Evolutionary conservation across 2,888 invertebrate genomes (phyloP), one percentile per base, ranked within the genome.

Genomic region (Epistrophe grossulariae): DNA sequence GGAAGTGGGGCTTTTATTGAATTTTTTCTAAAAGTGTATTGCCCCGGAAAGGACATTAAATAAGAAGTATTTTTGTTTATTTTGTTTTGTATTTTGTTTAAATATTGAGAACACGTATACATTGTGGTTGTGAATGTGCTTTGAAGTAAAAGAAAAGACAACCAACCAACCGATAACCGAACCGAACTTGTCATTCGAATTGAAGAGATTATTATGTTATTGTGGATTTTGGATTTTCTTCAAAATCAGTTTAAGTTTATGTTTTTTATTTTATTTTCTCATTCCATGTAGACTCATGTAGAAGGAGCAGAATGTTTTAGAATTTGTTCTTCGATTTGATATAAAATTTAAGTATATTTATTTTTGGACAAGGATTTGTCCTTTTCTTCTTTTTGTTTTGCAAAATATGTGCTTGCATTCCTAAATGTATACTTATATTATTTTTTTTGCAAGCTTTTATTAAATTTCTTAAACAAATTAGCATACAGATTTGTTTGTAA

Each of bases 71-170:
- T 57, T 59, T 55, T 57, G 50, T 57, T 71, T 79, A 35, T 35
- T 35, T 35, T 7, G 35, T 31, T 31, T 57, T 59, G 68, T 59
- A 45, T 71, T 40, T 57, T 43, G 72, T 71, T 79, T 83, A 78
- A 82, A 79, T 79, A 83, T 83, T 83, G 76, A 76, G 72, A 71
- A 66, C 87, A 87, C 79, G 82, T 83, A 76, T 74, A 50, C 24
- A 66, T 76, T 60, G 74, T 74, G 78, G 81, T 78, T 70, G 62
- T 70, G 68, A 78, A 82, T 64, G 70, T 82, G 52, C 50, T 79
- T 71, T 68, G 48, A 72, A 79, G 55, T 73, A 68, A 68, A 59
- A 71, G 50, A 28, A n/a, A 76, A 57, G 35, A 48, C 57, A 52
- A 79, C 55, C 43, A 57, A 68, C 68, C 38, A 50, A 55, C 55